Base-by-base conservation (phyloP, 2,888 invertebrate species). In the Spilarctia lutea region DNA sequence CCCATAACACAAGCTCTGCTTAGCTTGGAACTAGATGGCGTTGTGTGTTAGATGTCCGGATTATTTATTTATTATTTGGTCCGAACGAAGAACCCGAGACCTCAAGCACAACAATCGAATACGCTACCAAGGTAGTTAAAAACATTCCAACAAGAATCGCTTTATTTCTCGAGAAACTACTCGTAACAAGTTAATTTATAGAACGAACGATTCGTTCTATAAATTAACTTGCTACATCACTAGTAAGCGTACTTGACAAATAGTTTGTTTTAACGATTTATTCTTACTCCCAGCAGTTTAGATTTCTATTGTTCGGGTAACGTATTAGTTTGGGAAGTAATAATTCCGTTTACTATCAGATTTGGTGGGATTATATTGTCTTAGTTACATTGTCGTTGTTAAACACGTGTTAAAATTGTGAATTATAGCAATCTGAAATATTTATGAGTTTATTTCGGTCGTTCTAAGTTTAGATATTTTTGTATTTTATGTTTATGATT, bases 301-400 rank as follows among this genome's bases (percentile, higher is more conserved):
- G 70, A 74, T 65, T 70, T 33, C 74, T 74, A 74, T 74, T 74
- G 74, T 74, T 70, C 65, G 65, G 42, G 74, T 66, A 66, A 74
- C 45, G 74, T 70, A 70, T 69, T 74, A 74, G 56, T 74, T 74
- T n/a, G 52, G 70, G 66, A 74, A 74, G 74, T 70, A 74, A 70
- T 74, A 70, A 74, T 70, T 66, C 45, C 20, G 42, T 33, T 74
- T 73, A 42, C 56, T 42, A 72, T 72, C 45, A 48, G 35, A 56
- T 73, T n/a, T 65, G 39, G 39, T 65, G 13, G 65, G n/a, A 69
- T 74, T 65, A 65, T 69, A 69, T 56, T 13, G 6, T 39, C 52
- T 69, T 74, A 65, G 65, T 65, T 73, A 35, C 63, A 27, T 60
- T 74, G 65, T 74, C 52, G 13, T 30, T 72, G 65, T 39, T 52